These are phyloP conservation scores for Sialia sialis DNA, from an alignment of 2,113 vertebrate genomes.

Conservation along the genomic window DNA sequence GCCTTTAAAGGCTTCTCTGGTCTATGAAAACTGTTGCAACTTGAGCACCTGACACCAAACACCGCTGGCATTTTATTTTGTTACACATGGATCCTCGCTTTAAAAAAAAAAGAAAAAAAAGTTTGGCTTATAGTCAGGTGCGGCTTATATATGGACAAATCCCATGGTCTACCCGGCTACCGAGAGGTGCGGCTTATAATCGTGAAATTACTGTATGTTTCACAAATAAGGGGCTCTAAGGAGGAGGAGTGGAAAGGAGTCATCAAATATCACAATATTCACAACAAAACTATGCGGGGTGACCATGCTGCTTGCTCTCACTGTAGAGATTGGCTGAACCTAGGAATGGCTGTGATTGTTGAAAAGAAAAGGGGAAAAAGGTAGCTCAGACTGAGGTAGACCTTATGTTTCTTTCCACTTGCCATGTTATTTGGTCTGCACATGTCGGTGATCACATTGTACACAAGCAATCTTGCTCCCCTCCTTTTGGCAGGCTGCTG, in stretches of 20 bases:
- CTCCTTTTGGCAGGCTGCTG: not conserved
- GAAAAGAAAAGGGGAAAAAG: not conserved
- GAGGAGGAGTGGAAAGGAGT: not conserved
- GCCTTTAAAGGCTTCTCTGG: too few relatives aligned
- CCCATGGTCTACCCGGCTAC: too few relatives aligned
- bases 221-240: not conserved
- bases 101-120: too few relatives aligned
- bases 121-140: too few relatives aligned
- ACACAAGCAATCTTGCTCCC: rapidly evolving
- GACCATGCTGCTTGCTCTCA: not conserved
- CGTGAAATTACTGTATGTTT: too few relatives aligned
- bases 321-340: not conserved
- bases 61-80: too few relatives aligned
- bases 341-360: not conserved
- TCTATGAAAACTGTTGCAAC: too few relatives aligned
- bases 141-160: too few relatives aligned
- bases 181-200: too few relatives aligned
- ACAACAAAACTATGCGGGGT: not conserved
- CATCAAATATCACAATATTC: not conserved
- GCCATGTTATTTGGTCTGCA: not conserved
- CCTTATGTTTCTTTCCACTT: not conserved
- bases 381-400: not conserved
- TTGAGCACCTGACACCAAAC: too few relatives aligned
- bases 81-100: too few relatives aligned
- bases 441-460: rapidly evolving